Evolutionary conservation across 2,888 invertebrate genomes (phyloP), one percentile per base, ranked within the genome.

Genomic region (Sarcophaga rosellei): DNA sequence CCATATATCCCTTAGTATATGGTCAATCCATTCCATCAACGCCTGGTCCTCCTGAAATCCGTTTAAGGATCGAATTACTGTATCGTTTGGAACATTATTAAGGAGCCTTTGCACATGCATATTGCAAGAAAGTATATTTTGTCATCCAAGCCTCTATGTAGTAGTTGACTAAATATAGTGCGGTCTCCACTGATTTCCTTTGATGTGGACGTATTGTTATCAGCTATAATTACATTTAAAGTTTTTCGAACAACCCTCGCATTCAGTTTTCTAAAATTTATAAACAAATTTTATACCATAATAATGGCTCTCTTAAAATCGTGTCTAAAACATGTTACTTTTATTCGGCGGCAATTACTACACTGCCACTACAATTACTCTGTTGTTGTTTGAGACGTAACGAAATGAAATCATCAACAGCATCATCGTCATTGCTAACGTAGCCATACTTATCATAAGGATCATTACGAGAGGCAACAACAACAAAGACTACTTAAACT

Each of bases 401-500:
- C 17, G n/a, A 17, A 63, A 17, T 2, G 35, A 15, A n/a, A 73
- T 21, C 15, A 53, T 12, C 62, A 73, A 8, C 73, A 73, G 35
- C 53, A 57, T n/a, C 62, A 69, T n/a, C 59, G 23, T 44, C 45
- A 59, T 20, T 65, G 72, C n/a, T 65, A 59, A 20, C 11, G 20
- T 68, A 45, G 20, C n/a, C 57, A 12, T 59, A 44, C 59, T 66
- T 62, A 35, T 35, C 10, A 76, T 74, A 79, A 80, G 75, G 82
- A 77, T 82, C 70, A 77, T 82, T 82, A 59, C 59, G 63, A 70
- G 4, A 47, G 72, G 66, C 65, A 45, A 72, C 65, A 45, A 84
- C 80, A 72, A 63, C 75, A 65, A 72, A 59, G 53, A 57, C 75
- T 81, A 72, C 84, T 84, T 84, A 80, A 84, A 80, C 80, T 80